Base-by-base conservation (phyloP, 2,888 invertebrate species). In the Tachina grossa region DNA sequence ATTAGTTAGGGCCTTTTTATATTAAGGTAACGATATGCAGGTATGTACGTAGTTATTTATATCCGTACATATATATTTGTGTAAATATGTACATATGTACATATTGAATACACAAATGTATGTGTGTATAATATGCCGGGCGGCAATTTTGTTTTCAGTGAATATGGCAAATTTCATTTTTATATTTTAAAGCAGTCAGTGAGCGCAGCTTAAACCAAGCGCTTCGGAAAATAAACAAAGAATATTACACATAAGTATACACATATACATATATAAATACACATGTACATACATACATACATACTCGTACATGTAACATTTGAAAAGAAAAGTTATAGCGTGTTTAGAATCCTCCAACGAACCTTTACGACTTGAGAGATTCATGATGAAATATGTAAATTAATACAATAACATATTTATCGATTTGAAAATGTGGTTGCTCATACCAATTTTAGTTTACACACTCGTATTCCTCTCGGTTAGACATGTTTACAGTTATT, bases 401-500 rank as follows among this genome's bases (percentile, higher is more conserved):
- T 10, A 39, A 53, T 43, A 41, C n/a, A 68, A 59, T 65, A 47
- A 4, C 13, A 53, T 65, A 41, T 63, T 22, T n/a, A 78, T 68
- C 61, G 79, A 22, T 13, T 19, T 16, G 13, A n/a, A n/a, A 75
- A 91, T 91, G 91, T 91, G 91, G 91, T 87, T 91, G 85, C 88
- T 91, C 78, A 84, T 91, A 87, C 91, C 91, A 47, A 91, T 91
- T 45, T 78, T 91, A 31, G 39, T 89, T 14, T 91, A 91, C 68
- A 87, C 88, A 59, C 41, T 88, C 66, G 72, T 89, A 39, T 89
- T 88, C 79, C 88, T 91, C 13, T 88, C 84, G 19, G 88, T 92
- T 31, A 89, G 91, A 3, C 92, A 91, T 86, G 88, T 91, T 47
- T 91, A 90, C 63, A 91, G 89, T 79, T 89, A 91, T 61, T 92